These are phyloP conservation scores for Drosophila hydei DNA, from an alignment of 1,140 invertebrate species.

Conservation along the genomic window DNA sequence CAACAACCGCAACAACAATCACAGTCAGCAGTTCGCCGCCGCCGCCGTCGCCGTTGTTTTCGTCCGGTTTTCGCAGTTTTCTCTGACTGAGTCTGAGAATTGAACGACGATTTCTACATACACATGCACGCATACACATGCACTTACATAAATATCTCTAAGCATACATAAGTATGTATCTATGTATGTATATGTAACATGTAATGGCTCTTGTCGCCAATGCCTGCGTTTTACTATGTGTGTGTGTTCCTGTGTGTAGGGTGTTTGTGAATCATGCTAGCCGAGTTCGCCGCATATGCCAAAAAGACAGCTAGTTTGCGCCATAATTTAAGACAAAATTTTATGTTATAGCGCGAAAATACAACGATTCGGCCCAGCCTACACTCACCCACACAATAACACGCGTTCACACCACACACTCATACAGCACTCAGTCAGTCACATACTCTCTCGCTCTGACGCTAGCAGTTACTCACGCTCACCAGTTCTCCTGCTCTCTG, in stretches of 20 bases:
- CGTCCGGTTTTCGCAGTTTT: slow-evolving; percentile 60
- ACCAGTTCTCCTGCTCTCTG: slow-evolving; percentile 10
- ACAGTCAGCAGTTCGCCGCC: slow-evolving; percentile 53
- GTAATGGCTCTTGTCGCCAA: slow-evolving; percentile 5
- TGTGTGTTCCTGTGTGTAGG: slow-evolving; percentile 14
- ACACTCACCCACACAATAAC: slow-evolving; percentile 34
- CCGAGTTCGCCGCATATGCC: slow-evolving; percentile 27
- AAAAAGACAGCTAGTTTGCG: slow-evolving; percentile 29
- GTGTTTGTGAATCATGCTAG: slow-evolving; percentile 42
- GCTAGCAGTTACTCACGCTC: slow-evolving; percentile 2
- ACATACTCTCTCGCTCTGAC: slow-evolving; percentile 1
- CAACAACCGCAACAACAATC: slow-evolving; percentile 27
- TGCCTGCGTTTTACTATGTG: neutral
- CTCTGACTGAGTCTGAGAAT: slow-evolving; percentile 38
- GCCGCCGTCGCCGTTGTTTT: slow-evolving; percentile 35
- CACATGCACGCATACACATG: neutral
- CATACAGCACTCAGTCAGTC: neutral
- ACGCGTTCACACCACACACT: slow-evolving; percentile 12
- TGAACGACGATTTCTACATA: slow-evolving; percentile 23
- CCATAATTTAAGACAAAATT: slow-evolving; percentile 43
- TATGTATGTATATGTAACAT: slow-evolving; percentile 4
- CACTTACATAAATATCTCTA: slow-evolving; percentile 2
- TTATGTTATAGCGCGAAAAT: slow-evolving; percentile 35
- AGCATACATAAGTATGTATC: neutral
- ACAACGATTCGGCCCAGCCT: slow-evolving; percentile 21